Conservation (phyloP, 1,140 invertebrate species). For the Solenopsis invicta region DNA sequence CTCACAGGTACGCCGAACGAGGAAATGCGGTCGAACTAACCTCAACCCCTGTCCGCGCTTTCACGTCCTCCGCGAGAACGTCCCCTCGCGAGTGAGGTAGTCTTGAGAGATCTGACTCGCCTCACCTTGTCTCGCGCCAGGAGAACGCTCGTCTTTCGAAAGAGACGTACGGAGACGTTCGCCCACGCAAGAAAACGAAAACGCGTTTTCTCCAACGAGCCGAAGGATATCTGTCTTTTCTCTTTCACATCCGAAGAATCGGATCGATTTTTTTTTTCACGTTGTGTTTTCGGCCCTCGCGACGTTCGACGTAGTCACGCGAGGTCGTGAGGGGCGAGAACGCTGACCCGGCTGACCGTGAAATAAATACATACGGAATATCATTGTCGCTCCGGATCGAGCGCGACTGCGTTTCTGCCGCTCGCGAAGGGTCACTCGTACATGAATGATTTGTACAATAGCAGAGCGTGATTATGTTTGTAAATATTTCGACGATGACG, state of each 20-base stretch:
- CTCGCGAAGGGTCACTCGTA: not conserved
- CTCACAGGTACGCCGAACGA: conserved; percentile 89
- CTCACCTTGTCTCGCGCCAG: too few relatives aligned
- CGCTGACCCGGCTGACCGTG: too few relatives aligned
- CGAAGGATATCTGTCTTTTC: too few relatives aligned
- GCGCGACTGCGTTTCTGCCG: not conserved
- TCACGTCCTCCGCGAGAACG: not conserved
- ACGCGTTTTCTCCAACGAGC: not conserved
- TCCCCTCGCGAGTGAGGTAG: not conserved
- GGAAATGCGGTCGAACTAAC: not conserved
- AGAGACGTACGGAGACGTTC: not conserved
- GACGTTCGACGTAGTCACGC: too few relatives aligned
- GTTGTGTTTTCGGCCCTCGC: too few relatives aligned
- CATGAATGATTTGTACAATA: not conserved
- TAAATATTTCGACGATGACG: conserved; percentile 27
- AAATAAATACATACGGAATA: too few relatives aligned
- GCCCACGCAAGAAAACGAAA: not conserved
- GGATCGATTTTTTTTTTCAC: too few relatives aligned
- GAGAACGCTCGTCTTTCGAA: too few relatives aligned
- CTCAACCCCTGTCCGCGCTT: not conserved
- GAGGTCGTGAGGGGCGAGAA: too few relatives aligned
- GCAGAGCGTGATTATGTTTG: conserved; percentile 21
- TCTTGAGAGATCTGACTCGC: not conserved
- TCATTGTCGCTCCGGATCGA: not conserved
- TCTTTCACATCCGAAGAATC: too few relatives aligned